Base-by-base conservation (phyloP, 2,797 vertebrate genomes). In the Artibeus lituratus region DNA sequence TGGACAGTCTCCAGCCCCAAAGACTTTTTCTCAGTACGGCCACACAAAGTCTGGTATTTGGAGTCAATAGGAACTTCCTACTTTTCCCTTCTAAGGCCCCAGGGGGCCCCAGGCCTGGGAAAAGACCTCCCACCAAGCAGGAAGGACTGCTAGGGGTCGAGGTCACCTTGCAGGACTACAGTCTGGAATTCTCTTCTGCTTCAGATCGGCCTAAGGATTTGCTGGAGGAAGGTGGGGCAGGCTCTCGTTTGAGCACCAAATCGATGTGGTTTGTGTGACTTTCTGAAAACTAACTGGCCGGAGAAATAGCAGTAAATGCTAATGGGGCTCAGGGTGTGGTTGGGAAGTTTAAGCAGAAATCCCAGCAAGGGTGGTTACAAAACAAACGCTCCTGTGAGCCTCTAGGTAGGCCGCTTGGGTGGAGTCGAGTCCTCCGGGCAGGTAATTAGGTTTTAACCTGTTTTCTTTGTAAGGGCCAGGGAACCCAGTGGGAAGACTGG, bases 191-290 rank as follows among this genome's bases (percentile, higher is more conserved):
- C n/a, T n/a, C n/a, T n/a, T n/a, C n/a, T n/a, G n/a, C n/a, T n/a
- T n/a, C n/a, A n/a, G n/a, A n/a, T n/a, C n/a, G n/a, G n/a, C n/a
- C n/a, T n/a, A n/a, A 85, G 37, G 59, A 70, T 47, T 53, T 78
- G 35, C 87, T n/a, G 4, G 1, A 51, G 57, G 87, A 59, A 32
- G 8, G 29, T 93, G 42, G 32, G 74, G n/a, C 24, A 19, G 10
- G 29, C 72, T 91, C 95, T 94, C 70, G 32, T 92, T 93, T 95
- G 49, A 96, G 95, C 94, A 96, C 94, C 94, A 84, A 67, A 94
- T 86, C 80, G 70, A 21, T 55, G 62, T 47, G 88, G 51, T 83
- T 57, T 70, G 35, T 73, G 37, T 69, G 65, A 78, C 57, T 86
- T 96, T 32, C 69, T 42, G 62, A 18, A 62, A 22, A 65, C 82